Evolutionary conservation across 2,888 invertebrate genomes (phyloP), one percentile per base, ranked within the genome.

Genomic region (Nomada fabriciana): DNA sequence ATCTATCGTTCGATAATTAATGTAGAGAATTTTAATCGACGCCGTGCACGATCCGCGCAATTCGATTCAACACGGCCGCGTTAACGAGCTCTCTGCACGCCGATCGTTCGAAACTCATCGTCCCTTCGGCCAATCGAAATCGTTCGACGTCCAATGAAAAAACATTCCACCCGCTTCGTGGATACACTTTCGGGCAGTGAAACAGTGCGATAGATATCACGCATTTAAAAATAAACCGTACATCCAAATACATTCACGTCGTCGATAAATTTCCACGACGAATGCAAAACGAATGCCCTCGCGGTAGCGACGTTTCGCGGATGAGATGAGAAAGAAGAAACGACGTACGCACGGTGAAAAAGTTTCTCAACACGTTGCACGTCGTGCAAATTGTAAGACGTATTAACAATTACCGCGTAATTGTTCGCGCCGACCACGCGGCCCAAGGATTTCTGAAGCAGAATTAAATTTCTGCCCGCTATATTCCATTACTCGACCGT

Each of bases 401-500:
- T 86, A 84, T 87, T 86, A 87, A 87, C 76, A 83, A 85, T 86
- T 86, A 84, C 70, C 74, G 42, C 52, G 80, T 86, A 83, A 86
- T 86, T 86, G 84, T 86, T 65, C 69, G 77, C 77, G 65, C 64
- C 68, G 71, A 73, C 73, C 64, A 71, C 36, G 59, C 36, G 60
- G 60, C 43, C 70, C 63, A 65, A 71, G 79, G 81, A 77, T 80
- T 86, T 79, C 79, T 74, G 72, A 86, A 75, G 78, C 50, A 78
- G 60, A 88, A 88, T 88, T 86, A 80, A 83, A 86, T 86, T 85
- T 76, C 72, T 76, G 77, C 61, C 29, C 36, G 70, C 23, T 63
- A 74, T 81, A 65, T 83, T 78, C 78, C 57, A 78, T 78, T 82
- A 77, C 77, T 61, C 20, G 57, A 55, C 55, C 61, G 72, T 47